Percentiles rank a stretch among this genome's conserved stretches.
Evolutionary conservation across 2,888 invertebrate genomes (phyloP).

Genomic region (Neocrepidodera transversa): DNA sequence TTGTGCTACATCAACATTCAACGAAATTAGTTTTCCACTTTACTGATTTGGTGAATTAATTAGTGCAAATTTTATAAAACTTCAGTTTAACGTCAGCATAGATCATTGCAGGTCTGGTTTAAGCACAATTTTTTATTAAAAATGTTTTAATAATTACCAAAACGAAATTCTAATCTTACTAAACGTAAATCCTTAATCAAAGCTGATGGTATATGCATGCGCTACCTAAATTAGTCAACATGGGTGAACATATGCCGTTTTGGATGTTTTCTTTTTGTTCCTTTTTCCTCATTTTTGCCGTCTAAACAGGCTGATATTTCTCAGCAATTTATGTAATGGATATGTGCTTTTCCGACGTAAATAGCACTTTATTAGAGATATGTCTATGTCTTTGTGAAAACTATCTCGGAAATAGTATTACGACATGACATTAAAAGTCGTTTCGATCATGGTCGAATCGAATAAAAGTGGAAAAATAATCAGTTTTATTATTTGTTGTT

Average conservation of each 20-base stretch:
- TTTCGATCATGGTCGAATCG: slow-evolving; percentile 11
- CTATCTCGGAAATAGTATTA: neutral
- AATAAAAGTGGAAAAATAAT: slow-evolving; percentile 3
- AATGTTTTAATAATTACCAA: too few species aligned
- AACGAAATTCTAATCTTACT: neutral
- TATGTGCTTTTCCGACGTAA: slow-evolving; percentile 16
- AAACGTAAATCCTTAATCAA: too few species aligned
- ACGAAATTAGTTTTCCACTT: slow-evolving; percentile 3
- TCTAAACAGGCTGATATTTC: slow-evolving; percentile 19
- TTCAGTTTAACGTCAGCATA: too few species aligned
- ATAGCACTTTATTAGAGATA: slow-evolving; percentile 22
- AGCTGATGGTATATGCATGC: too few species aligned
- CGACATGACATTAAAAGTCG: slow-evolving; percentile 14
- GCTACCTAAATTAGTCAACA: neutral
- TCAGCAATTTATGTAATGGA: slow-evolving; percentile 22
- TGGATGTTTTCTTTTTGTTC: neutral
- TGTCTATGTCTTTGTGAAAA: slow-evolving; percentile 2
- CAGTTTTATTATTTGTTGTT: neutral
- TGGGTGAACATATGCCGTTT: slow-evolving; percentile 1
- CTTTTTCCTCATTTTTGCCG: neutral
- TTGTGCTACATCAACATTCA: neutral
- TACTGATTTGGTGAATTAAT: slow-evolving; percentile 3
- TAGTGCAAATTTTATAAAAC: neutral
- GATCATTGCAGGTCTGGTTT: too few species aligned
- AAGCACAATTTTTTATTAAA: too few species aligned